Evolutionary conservation across 2,113 vertebrate genomes (phyloP).

Genomic region (Dasypus novemcinctus): DNA sequence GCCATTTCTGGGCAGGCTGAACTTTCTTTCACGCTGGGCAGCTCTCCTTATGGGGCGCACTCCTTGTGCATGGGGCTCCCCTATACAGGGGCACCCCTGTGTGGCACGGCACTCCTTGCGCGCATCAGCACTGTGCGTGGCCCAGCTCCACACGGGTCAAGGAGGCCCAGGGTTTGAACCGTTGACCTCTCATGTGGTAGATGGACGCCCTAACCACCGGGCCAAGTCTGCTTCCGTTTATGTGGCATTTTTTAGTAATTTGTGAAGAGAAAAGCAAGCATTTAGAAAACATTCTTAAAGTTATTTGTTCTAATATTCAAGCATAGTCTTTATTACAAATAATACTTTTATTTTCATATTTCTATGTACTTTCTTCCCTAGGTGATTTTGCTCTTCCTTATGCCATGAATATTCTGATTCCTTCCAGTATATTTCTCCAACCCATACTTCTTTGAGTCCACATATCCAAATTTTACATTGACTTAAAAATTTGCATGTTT

Average conservation of each 20-base stretch:
- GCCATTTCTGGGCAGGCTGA: too few species aligned
- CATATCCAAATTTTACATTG: conserved; percentile 35
- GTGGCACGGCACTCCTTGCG: too few species aligned
- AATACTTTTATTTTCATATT: conserved; percentile 35
- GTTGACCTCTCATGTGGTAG: too few species aligned
- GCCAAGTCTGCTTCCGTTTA: too few species aligned
- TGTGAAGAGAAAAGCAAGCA: background rate
- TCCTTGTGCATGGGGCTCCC: too few species aligned
- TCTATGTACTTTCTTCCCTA: background rate
- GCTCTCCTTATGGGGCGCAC: too few species aligned
- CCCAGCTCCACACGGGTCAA: too few species aligned
- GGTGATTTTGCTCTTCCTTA: background rate
- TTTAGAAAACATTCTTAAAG: conserved; percentile 37
- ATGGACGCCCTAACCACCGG: too few species aligned
- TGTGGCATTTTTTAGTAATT: conserved; percentile 24
- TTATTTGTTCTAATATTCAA: background rate
- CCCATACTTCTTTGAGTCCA: background rate
- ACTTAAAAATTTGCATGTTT: conserved; percentile 22
- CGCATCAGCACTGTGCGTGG: too few species aligned
- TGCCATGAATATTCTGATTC: conserved; percentile 44
- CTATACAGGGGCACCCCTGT: too few species aligned
- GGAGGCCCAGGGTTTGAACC: too few species aligned
- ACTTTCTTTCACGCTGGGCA: too few species aligned
- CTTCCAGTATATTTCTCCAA: conserved; percentile 32
- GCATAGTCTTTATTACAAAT: background rate